Evolutionary conservation across 2,113 vertebrate species (phyloP), one percentile per base, ranked within the genome.

Genomic region (Bubo bubo): DNA sequence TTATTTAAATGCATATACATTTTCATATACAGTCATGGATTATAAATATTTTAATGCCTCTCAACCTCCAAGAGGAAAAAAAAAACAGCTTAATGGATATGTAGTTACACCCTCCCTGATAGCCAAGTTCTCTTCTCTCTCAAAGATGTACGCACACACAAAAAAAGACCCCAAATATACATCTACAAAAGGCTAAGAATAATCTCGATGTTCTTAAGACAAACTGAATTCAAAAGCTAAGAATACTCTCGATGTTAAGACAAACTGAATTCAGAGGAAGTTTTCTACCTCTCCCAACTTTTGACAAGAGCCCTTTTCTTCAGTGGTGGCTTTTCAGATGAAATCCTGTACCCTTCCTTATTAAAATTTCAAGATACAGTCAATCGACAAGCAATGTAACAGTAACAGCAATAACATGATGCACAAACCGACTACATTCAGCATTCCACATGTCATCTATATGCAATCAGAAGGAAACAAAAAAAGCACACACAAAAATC

Each of bases 281-380:
- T 94, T 92, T 92, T 77, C 71, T 45, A 73, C 59, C 59, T 47
- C 92, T 86, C 53, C 77, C 88, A 98, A 97, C 95, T 98, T 96
- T 96, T 85, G 86, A 95, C 58, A 90, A 87, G 85, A 95, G 21
- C 71, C 58, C 58, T 95, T 55, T 58, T 56, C 84, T 62, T 87
- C 12, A 49, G 52, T 3, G 45, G 71, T 92, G 66, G 87, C 86
- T 86, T 87, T 86, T 93, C 60, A 62, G 58, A 74, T 14, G 12
- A 85, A 81, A 80, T 45, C 67, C 37, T 74, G 41, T 39, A 76
- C 56, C 74, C 53, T 68, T 60, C 37, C 70, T 80, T 58, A 73
- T 87, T 79, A 84, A 89, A 79, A 94, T 95, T 77, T 73, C 91
- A 64, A 59, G 18, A 19, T 12, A 12, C 16, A 80, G 68, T 47